A percentile compares a stretch with the other conserved stretches of the same genome.
phyloP scores from a whole-genome alignment of 1,140 invertebrate genomes.

The Varroa destructor region DNA sequence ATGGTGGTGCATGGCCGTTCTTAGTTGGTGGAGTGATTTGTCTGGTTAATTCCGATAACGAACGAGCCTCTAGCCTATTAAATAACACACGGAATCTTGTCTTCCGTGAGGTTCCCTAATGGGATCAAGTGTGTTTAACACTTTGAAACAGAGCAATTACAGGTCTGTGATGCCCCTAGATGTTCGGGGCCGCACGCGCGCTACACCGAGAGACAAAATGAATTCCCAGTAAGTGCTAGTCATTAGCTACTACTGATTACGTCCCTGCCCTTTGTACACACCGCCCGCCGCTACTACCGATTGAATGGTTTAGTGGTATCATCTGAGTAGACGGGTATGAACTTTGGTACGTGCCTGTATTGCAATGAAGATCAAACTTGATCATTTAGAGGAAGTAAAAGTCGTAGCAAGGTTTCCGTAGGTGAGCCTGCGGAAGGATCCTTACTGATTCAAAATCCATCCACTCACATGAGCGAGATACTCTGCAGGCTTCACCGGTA shows the following conservation, averaged over 20 bases:
- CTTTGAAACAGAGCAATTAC: slow-evolving; percentile 66
- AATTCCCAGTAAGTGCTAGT: slow-evolving; percentile 74
- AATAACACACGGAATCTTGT: slow-evolving; percentile 46
- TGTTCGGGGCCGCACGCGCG: slow-evolving; percentile 64
- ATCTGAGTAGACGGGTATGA: slow-evolving; percentile 50
- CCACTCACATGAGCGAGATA: too few relatives aligned
- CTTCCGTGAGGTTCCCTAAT: slow-evolving; percentile 52
- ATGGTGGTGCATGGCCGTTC: slow-evolving; percentile 79
- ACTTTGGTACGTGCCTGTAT: slow-evolving; percentile 44
- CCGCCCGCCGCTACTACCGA: slow-evolving; percentile 78
- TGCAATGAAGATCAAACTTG: slow-evolving; percentile 56
- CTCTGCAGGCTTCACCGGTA: too few relatives aligned
- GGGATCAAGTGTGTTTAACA: slow-evolving; percentile 48
- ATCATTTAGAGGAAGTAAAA: slow-evolving; percentile 67
- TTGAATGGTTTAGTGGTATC: slow-evolving; percentile 63
- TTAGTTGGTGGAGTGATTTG: slow-evolving; percentile 78
- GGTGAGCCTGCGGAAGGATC: slow-evolving; percentile 56
- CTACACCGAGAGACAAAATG: slow-evolving; percentile 68
- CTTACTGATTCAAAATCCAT: too few relatives aligned
- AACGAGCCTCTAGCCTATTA: slow-evolving; percentile 60
- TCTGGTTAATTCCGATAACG: slow-evolving; percentile 77
- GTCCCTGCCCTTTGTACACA: slow-evolving; percentile 77
- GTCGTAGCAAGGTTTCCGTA: slow-evolving; percentile 76
- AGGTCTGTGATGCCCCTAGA: slow-evolving; percentile 70
- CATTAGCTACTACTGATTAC: slow-evolving; percentile 69